A percentile compares a stretch with the other conserved stretches of the same genome.
Evolutionary conservation across 2,797 vertebrate species (phyloP).

Genomic region (Valencia hispanica): DNA sequence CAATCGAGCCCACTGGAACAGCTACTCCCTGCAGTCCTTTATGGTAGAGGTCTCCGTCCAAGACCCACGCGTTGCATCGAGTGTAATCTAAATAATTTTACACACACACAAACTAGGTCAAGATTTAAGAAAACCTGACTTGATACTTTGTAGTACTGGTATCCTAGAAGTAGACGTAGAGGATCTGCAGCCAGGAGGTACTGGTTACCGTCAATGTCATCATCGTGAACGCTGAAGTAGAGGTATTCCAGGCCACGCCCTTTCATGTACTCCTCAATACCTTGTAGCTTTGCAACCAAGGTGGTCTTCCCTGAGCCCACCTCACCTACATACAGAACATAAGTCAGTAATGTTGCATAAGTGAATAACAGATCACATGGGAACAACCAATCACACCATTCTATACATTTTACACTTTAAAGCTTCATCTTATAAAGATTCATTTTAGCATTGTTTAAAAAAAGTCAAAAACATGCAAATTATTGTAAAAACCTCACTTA

Average conservation of each 20-base stretch:
- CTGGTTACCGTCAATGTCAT: conserved; percentile 93
- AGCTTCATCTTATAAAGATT: too few species aligned
- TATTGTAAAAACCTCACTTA: too few species aligned
- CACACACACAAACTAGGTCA: conserved; percentile 18
- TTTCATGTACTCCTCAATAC: conserved; percentile 96
- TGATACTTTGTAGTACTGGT: neutral
- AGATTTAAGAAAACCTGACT: neutral
- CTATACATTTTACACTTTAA: neutral
- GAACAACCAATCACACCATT: neutral
- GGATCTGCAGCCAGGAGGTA: neutral
- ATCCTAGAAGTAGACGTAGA: neutral
- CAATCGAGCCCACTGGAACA: conserved; percentile 86
- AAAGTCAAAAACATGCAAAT: too few species aligned
- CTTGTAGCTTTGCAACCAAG: conserved; percentile 95
- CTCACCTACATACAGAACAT: conserved; percentile 84
- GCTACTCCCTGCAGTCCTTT: conserved; percentile 97
- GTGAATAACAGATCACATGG: neutral
- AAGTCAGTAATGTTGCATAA: neutral
- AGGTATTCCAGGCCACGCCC: conserved; percentile 98
- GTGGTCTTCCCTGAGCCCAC: conserved; percentile 98
- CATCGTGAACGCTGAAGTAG: conserved; percentile 96
- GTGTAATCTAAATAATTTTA: conserved; percentile 90
- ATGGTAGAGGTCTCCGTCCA: conserved; percentile 97
- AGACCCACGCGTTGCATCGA: conserved; percentile 96
- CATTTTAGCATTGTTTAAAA: too few species aligned